Percentiles rank a stretch among this genome's conserved stretches.
These are phyloP conservation scores for Apostichopus parvimensis DNA, from an alignment of 35 echinoderm and acorn worm genomes.

Conservation along the genomic window DNA sequence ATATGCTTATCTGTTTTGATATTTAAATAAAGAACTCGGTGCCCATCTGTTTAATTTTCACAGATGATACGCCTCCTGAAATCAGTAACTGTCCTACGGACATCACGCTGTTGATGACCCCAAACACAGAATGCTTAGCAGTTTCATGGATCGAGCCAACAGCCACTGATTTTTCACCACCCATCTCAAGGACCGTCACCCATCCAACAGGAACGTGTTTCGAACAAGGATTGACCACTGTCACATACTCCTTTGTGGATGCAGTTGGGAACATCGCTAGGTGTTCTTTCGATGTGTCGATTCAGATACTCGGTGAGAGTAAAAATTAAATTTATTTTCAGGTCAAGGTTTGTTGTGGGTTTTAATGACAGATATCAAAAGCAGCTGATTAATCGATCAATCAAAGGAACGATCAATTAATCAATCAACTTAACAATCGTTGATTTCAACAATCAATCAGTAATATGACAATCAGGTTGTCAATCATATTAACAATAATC, in stretches of 20 bases:
- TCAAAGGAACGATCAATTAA: too few species aligned
- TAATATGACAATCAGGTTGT: too few species aligned
- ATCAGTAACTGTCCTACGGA: conserved; percentile 46
- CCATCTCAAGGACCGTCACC: neutral
- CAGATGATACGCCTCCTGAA: conserved; percentile 21
- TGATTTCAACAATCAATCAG: too few species aligned
- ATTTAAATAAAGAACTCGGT: neutral
- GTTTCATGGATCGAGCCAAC: conserved; percentile 55
- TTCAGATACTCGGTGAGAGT: conserved; percentile 5
- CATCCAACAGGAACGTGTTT: conserved; percentile 19
- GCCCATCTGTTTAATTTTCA: neutral
- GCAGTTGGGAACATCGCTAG: conserved; percentile 27
- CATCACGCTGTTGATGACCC: conserved; percentile 12
- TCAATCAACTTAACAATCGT: too few species aligned
- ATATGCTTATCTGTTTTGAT: too few species aligned
- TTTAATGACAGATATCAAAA: too few species aligned
- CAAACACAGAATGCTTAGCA: neutral
- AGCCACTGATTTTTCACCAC: conserved; percentile 40
- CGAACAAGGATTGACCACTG: neutral
- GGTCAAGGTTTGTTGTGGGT: too few species aligned
- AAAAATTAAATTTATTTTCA: neutral
- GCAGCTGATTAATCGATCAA: too few species aligned
- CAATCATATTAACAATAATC: too few species aligned
- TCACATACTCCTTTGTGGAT: conserved; percentile 43
- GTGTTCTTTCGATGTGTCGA: conserved; percentile 19